Evolutionary conservation across 2,113 vertebrate genomes (phyloP).

Genomic region (Delphinapterus leucas): DNA sequence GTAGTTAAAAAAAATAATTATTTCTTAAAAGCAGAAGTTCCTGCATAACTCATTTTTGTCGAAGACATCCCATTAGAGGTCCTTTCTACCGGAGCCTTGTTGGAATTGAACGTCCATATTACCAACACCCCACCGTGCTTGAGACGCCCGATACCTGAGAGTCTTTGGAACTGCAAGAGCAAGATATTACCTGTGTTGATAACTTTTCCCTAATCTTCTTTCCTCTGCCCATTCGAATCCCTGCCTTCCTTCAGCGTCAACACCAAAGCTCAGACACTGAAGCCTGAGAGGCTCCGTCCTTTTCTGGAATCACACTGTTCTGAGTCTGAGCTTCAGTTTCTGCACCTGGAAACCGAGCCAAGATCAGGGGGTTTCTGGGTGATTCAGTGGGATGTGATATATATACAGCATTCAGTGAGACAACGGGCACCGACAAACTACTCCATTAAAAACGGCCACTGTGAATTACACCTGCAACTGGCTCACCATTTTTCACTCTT

Average conservation of each 20-base stretch:
- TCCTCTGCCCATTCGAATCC: not conserved
- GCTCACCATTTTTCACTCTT: not conserved
- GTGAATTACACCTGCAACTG: fast-evolving
- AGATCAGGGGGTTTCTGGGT: fast-evolving
- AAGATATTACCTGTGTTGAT: fast-evolving
- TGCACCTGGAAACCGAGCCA: not conserved
- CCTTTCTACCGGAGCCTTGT: fast-evolving
- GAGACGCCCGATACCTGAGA: not conserved
- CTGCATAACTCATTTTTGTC: not conserved
- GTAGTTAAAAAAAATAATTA: constrained; percentile 28
- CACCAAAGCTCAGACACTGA: fast-evolving
- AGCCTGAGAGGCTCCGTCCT: not conserved
- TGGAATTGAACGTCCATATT: not conserved
- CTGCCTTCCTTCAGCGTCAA: not conserved
- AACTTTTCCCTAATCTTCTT: fast-evolving
- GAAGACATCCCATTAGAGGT: not conserved
- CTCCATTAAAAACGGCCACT: fast-evolving
- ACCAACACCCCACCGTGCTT: fast-evolving
- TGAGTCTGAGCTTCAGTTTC: no score
- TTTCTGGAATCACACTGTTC: not conserved
- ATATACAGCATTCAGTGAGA: fast-evolving
- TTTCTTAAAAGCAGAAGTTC: not conserved
- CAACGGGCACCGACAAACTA: not conserved
- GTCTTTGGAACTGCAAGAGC: fast-evolving
- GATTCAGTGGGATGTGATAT: fast-evolving